These are phyloP conservation scores for Junonia oenone DNA, from an alignment of 2,888 invertebrate genomes.

Conservation along the genomic window DNA sequence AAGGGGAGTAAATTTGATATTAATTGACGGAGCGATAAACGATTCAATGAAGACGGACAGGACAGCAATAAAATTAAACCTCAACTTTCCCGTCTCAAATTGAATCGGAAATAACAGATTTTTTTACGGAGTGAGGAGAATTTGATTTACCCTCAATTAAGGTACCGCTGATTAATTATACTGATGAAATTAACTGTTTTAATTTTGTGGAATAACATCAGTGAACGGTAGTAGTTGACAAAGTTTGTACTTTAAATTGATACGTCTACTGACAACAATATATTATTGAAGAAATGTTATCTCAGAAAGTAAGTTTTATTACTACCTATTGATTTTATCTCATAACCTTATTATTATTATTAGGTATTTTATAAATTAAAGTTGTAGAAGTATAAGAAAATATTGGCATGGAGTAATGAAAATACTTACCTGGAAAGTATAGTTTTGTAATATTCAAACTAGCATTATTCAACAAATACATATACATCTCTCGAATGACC, in stretches of 20 bases:
- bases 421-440: background rate
- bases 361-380: too few species aligned
- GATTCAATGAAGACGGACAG: slow-evolving; percentile 49
- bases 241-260: background rate
- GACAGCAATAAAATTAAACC: slow-evolving; percentile 46
- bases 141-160: slow-evolving; percentile 18
- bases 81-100: slow-evolving; percentile 37
- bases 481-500: too few species aligned
- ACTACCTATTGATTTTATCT: too few species aligned
- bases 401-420: background rate
- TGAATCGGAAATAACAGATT: slow-evolving; percentile 30
- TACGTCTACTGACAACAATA: too few species aligned
- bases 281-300: background rate
- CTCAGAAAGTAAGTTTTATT: background rate
- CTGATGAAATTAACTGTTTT: background rate
- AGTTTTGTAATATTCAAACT: too few species aligned
- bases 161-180: slow-evolving; percentile 15
- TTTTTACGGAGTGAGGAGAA: slow-evolving; percentile 22
- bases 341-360: too few species aligned
- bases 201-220: background rate
- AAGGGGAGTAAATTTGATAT: slow-evolving; percentile 58
- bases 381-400: background rate
- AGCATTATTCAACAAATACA: too few species aligned
- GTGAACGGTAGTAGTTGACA: background rate
- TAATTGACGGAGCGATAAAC: slow-evolving; percentile 59